These are phyloP conservation scores for Anser brachyrhynchus DNA, from an alignment of 2,113 vertebrate genomes.

Conservation along the genomic window DNA sequence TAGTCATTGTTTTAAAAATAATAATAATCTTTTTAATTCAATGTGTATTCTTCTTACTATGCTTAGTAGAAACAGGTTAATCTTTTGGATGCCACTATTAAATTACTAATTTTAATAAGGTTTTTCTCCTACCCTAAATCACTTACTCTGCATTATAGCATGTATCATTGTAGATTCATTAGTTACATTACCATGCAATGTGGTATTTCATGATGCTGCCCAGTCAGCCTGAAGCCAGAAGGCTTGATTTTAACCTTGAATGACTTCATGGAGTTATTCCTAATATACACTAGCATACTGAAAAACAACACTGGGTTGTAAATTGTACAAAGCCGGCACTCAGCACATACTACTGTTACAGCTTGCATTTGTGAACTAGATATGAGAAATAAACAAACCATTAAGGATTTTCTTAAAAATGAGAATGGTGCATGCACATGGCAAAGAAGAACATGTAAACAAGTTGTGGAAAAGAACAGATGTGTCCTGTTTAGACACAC, in stretches of 20 bases:
- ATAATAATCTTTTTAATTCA: neutral
- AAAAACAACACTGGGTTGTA: neutral
- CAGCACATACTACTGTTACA: neutral
- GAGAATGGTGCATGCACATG: neutral
- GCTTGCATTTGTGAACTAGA: neutral
- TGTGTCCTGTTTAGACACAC: slow-evolving; percentile 46
- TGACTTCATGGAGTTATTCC: slow-evolving; percentile 30
- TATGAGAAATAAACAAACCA: neutral
- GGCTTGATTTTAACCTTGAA: slow-evolving; percentile 46
- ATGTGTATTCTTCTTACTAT: neutral
- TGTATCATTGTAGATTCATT: neutral
- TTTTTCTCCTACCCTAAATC: neutral
- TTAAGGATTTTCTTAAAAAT: slow-evolving; percentile 35
- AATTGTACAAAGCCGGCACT: neutral
- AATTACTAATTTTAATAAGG: neutral
- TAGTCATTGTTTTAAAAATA: neutral
- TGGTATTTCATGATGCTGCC: neutral
- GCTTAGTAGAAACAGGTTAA: neutral
- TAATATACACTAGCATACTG: neutral
- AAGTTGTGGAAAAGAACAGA: slow-evolving; percentile 59
- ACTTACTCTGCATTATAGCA: neutral
- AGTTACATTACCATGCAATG: neutral
- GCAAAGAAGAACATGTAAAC: slow-evolving; percentile 44
- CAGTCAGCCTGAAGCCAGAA: slow-evolving; percentile 37
- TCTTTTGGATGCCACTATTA: neutral